Base-by-base conservation (phyloP, 2,888 invertebrate genomes). In the Teleogryllus oceanicus region DNA sequence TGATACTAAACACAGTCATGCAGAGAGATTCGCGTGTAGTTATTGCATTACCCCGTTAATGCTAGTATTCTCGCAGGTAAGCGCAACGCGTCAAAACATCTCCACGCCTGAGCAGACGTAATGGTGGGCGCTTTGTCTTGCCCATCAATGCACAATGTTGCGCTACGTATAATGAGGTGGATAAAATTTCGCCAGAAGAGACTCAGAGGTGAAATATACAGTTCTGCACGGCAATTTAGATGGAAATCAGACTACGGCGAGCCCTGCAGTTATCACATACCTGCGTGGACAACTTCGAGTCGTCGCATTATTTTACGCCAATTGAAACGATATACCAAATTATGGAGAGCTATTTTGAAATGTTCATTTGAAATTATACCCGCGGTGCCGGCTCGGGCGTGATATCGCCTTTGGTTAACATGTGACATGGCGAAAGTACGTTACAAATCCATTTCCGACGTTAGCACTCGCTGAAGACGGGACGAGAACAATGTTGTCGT, bases 221-320 rank as follows among this genome's bases (percentile, higher is more conserved):
- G 16, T n/a, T 62, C 62, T 62, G 11, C n/a, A 62, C 62, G 13
- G 16, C n/a, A 62, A 62, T 62, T 62, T 62, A 62, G 62, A 62
- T 62, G 62, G 13, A 62, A 62, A 62, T 62, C 62, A 11, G 16
- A 3, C 62, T n/a, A 18, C 11, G 16, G n/a, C 62, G 16, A 62
- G 16, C n/a, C 16, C n/a, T n/a, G 62, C 62, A 62, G 13, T 62
- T 62, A 62, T n/a, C 16, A n/a, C n/a, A 62, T 62, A 62, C 62
- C 62, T 62, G 62, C 62, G 62, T 18, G 16, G 13, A 62, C n/a
- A n/a, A 5, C 62, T n/a, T 62, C 62, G n/a, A 10, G 62, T 62
- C 62, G n/a, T 62, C 62, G 62, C 62, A 62, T 62, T 62, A 62
- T 62, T 62, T 62, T 62, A 62, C 62, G 62, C n/a, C 62, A 62